Percentiles rank a stretch among this genome's conserved stretches.
phyloP scores from a whole-genome alignment of 2,113 vertebrate species.

The Larimichthys crocea region DNA sequence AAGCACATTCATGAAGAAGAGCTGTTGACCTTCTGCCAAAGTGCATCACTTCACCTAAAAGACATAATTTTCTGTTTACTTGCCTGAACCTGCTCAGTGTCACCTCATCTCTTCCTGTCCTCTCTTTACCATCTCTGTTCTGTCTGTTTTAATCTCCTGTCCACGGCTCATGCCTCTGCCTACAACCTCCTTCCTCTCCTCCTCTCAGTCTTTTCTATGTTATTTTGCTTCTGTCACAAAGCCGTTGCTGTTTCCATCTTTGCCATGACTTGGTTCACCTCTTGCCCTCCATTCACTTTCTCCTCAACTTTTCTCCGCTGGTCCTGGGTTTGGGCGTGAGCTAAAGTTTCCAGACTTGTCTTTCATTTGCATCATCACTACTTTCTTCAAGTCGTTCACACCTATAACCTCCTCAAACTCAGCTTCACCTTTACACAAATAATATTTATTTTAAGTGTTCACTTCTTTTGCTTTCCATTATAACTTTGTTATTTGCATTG shows the following conservation, averaged over 20 bases:
- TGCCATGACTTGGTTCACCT: slow-evolving; percentile 13
- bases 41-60: background rate
- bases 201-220: background rate
- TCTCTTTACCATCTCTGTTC: background rate
- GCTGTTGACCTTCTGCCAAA: background rate
- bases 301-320: background rate
- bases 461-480: background rate
- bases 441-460: background rate
- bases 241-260: slow-evolving; percentile 27
- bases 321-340: slow-evolving; percentile 14
- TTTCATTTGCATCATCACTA: slow-evolving; percentile 9
- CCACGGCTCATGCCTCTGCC: slow-evolving; percentile 7
- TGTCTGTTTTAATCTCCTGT: background rate
- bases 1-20: background rate
- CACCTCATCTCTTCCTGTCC: background rate
- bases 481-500: background rate
- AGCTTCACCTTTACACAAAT: background rate
- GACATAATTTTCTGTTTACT: background rate
- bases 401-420: background rate
- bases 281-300: background rate
- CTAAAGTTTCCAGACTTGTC: slow-evolving; percentile 30
- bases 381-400: slow-evolving; percentile 1
- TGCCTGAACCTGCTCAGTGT: background rate
- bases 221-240: slow-evolving; percentile 34
- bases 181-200: background rate